Percentiles rank a stretch among this genome's conserved stretches.
phyloP scores from a whole-genome alignment of 2,797 vertebrate species.

The Lacerta agilis region DNA sequence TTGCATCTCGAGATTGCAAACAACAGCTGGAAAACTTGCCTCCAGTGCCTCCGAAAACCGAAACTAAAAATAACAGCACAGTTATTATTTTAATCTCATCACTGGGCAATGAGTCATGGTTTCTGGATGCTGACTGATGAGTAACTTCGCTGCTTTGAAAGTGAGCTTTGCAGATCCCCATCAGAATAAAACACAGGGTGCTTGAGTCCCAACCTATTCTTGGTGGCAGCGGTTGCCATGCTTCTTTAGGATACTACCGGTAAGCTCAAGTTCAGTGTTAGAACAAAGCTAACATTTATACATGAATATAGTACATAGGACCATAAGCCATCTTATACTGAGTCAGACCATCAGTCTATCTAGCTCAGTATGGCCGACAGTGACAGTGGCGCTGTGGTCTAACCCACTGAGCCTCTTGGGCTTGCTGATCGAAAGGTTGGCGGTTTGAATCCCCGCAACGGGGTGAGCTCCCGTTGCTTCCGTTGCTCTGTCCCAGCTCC shows the following conservation, averaged over 20 bases:
- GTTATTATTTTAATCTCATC: constrained; percentile 31
- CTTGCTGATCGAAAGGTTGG: no score
- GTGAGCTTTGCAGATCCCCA: neutral
- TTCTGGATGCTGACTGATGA: neutral
- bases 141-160: neutral
- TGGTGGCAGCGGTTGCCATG: neutral
- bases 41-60: constrained; percentile 31
- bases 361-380: no score
- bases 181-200: neutral
- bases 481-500: no score
- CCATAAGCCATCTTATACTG: no score
- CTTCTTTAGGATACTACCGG: neutral
- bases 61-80: constrained; percentile 16
- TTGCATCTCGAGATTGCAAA: constrained; percentile 20
- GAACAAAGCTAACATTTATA: neutral
- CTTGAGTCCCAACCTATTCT: neutral
- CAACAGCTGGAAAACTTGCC: constrained; percentile 35
- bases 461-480: no score
- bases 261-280: neutral
- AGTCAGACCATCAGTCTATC: no score
- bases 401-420: no score
- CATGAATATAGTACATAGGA: neutral
- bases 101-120: constrained; percentile 14
- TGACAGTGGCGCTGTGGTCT: no score
- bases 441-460: no score